These are phyloP conservation scores for Lottia scabra DNA, from an alignment of 2,888 invertebrate species.

Conservation along the genomic window DNA sequence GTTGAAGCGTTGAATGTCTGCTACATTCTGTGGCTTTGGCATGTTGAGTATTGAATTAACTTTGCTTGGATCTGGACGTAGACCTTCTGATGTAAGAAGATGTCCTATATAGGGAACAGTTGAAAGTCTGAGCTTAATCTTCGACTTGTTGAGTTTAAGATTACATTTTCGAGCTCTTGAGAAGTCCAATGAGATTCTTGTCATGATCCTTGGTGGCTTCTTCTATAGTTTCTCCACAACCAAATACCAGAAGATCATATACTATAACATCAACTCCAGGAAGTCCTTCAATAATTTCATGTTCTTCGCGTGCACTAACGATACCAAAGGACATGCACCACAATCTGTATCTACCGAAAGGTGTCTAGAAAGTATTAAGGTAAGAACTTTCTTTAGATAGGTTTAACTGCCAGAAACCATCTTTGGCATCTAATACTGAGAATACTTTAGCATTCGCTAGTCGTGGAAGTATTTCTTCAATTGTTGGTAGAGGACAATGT, in stretches of 20 bases:
- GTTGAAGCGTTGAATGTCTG: no score
- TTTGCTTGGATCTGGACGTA: no score
- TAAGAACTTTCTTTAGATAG: conserved; percentile 11
- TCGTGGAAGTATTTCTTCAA: conserved; percentile 7
- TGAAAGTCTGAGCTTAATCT: background rate
- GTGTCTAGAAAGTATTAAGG: conserved; percentile 25
- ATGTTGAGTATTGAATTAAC: no score
- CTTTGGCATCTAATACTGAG: conserved; percentile 21
- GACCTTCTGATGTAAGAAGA: no score
- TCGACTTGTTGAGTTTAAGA: background rate
- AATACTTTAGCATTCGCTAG: conserved; percentile 21
- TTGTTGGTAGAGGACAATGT: background rate
- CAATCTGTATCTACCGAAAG: conserved; percentile 21
- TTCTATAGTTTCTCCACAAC: background rate
- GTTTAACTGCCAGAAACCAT: conserved; percentile 23
- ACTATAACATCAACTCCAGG: background rate
- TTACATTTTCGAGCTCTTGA: background rate
- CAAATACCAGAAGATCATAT: conserved; percentile 10
- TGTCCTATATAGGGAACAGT: no score
- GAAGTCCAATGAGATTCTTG: background rate
- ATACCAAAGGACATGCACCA: conserved; percentile 12
- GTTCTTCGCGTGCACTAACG: conserved; percentile 16
- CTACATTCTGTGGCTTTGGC: no score
- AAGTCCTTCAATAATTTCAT: conserved; percentile 8
- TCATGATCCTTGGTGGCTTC: conserved; percentile 9